A percentile compares a stretch with the other conserved stretches of the same genome.
phyloP scores from a whole-genome alignment of 2,113 vertebrate genomes.

The Indri indri region DNA sequence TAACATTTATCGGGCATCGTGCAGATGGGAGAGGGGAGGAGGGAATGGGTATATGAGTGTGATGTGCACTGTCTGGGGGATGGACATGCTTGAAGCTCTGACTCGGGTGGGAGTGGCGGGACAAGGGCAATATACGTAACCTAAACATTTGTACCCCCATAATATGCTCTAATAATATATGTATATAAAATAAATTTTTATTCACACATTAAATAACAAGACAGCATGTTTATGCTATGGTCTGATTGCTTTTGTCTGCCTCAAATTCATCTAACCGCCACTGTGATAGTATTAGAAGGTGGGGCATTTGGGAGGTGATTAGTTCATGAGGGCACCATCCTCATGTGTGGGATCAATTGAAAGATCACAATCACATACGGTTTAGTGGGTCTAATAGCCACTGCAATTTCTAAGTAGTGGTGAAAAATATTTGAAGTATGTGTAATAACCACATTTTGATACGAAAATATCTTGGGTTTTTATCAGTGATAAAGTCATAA shows the following conservation, averaged over 20 bases:
- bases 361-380: background rate
- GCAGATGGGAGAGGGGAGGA: no score
- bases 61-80: no score
- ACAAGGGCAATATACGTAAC: no score
- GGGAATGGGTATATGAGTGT: no score
- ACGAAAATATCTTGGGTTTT: background rate
- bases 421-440: background rate
- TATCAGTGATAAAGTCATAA: background rate
- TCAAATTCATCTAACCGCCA: background rate
- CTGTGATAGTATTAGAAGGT: background rate
- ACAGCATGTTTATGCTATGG: background rate
- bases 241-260: background rate
- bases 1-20: no score
- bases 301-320: background rate
- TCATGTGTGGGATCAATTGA: background rate
- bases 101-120: no score
- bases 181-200: no score
- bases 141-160: no score
- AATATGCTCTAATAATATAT: no score
- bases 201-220: background rate
- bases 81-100: no score
- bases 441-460: background rate
- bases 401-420: background rate
- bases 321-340: background rate
- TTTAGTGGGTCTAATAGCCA: background rate